A percentile compares a stretch with the other conserved stretches of the same genome.
Conservation (phyloP, 2,888 invertebrate genomes). For the Limnephilus rhombicus region DNA sequence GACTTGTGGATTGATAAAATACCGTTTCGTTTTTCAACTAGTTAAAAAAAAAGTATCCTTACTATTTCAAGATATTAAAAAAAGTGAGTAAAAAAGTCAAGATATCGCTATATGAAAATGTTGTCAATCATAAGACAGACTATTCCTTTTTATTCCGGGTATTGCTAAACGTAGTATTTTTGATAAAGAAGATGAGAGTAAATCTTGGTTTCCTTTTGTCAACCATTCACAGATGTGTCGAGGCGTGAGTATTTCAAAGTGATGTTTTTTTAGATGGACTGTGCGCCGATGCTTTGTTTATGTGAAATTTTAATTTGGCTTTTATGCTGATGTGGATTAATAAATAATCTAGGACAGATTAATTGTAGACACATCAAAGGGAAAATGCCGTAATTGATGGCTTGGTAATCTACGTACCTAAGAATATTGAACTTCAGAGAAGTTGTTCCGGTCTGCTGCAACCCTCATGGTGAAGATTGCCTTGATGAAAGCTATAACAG, state of each 20-base stretch:
- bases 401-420: no score
- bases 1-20: slow-evolving; percentile 27
- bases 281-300: neutral
- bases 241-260: slow-evolving; percentile 48
- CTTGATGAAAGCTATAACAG: no score
- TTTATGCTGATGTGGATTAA: no score
- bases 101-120: neutral
- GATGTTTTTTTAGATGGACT: neutral
- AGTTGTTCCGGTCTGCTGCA: no score
- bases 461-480: no score
- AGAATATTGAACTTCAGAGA: no score
- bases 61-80: neutral
- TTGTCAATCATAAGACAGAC: neutral
- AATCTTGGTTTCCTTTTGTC: slow-evolving; percentile 49
- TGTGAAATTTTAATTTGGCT: no score
- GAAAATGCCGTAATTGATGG: no score
- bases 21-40: neutral
- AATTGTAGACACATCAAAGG: no score
- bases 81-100: neutral
- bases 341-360: no score
- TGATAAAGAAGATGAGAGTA: slow-evolving; percentile 18
- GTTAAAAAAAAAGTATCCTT: neutral
- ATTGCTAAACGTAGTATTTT: neutral
- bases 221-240: slow-evolving; percentile 50
- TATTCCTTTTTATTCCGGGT: neutral